Conservation (phyloP, 2,797 vertebrate species). For the Cyclura pinguis region DNA sequence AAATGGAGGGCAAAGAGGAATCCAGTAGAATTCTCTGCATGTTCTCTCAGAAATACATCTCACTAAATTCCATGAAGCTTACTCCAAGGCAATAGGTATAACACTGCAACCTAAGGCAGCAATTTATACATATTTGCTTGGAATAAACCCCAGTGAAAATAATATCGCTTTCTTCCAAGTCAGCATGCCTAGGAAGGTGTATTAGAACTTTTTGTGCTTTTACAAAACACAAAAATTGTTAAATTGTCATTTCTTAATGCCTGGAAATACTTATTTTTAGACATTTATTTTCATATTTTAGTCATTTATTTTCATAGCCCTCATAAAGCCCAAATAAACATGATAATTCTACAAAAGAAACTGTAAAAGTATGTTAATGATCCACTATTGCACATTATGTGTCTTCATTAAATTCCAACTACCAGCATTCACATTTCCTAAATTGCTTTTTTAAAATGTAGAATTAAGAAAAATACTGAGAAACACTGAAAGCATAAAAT, state of each 20-base stretch:
- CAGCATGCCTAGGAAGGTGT: background rate
- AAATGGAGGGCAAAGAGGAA: background rate
- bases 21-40: background rate
- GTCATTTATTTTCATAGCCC: background rate
- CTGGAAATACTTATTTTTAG: background rate
- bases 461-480: conserved; percentile 27
- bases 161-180: background rate
- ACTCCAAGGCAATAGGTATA: background rate
- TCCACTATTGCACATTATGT: conserved; percentile 42
- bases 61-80: background rate
- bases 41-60: background rate
- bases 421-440: conserved; percentile 38
- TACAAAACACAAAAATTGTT: background rate
- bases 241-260: background rate
- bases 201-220: background rate
- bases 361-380: conserved; percentile 42
- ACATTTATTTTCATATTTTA: background rate
- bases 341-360: conserved; percentile 43
- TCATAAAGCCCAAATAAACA: no score
- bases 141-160: background rate
- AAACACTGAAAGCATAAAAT: background rate
- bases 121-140: background rate
- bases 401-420: conserved; percentile 25
- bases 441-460: background rate
- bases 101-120: background rate